phyloP scores from a whole-genome alignment of 2,888 invertebrate genomes.

The Dioctria linearis region DNA sequence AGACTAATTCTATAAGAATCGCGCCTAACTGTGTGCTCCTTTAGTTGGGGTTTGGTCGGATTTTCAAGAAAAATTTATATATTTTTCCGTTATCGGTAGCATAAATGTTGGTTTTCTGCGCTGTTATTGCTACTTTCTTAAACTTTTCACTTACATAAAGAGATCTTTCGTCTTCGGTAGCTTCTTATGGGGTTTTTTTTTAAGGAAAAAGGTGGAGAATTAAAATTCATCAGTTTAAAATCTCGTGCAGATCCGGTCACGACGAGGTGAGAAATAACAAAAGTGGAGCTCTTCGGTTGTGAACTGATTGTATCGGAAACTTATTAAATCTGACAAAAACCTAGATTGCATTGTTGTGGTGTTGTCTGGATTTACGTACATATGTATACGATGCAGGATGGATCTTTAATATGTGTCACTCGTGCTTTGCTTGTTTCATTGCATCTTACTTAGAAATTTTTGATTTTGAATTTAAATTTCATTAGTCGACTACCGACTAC shows the following conservation, averaged over 20 bases:
- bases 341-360: conserved; percentile 57
- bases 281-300: conserved; percentile 30
- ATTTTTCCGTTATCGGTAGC: conserved; percentile 48
- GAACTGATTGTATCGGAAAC: conserved; percentile 60
- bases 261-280: conserved; percentile 40
- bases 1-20: conserved; percentile 50
- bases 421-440: too few relatives aligned
- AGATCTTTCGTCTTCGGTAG: conserved; percentile 33
- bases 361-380: too few relatives aligned
- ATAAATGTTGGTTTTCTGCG: not conserved
- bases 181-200: not conserved
- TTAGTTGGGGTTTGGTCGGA: conserved; percentile 39
- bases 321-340: conserved; percentile 62
- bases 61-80: conserved; percentile 46
- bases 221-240: conserved; percentile 16
- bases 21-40: conserved; percentile 45
- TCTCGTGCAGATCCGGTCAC: conserved; percentile 53
- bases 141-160: conserved; percentile 16
- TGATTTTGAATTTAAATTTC: too few relatives aligned
- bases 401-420: too few relatives aligned
- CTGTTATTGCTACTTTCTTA: conserved; percentile 9
- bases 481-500: too few relatives aligned
- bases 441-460: too few relatives aligned
- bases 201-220: conserved; percentile 41
- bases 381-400: too few relatives aligned